A percentile compares a stretch with the other conserved stretches of the same genome.
Evolutionary conservation across 37 sponge, comb jelly and placozoan genomes (phyloP).

Genomic region (Halisarca cf. caerulea): DNA sequence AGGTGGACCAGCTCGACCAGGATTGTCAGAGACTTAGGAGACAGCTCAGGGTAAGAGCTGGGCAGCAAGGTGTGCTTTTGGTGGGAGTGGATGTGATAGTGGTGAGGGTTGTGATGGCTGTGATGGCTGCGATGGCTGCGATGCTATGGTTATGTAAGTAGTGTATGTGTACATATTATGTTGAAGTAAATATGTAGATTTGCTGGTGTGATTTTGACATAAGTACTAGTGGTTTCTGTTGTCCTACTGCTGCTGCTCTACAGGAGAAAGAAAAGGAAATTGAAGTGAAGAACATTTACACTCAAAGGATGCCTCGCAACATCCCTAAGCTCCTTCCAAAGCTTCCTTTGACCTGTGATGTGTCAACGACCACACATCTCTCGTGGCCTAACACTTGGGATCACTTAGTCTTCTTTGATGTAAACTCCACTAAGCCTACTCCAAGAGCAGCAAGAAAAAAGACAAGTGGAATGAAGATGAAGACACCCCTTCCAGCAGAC

Average conservation of each 20-base stretch:
- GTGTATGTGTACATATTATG: neutral
- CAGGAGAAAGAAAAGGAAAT: slow-evolving; percentile 76
- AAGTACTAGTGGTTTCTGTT: neutral
- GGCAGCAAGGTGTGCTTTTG: neutral
- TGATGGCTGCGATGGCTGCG: too few relatives aligned
- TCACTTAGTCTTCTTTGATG: neutral
- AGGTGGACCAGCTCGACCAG: neutral
- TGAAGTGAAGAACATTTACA: slow-evolving; percentile 78
- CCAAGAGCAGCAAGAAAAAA: too few relatives aligned
- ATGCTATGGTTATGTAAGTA: neutral
- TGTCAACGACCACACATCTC: neutral
- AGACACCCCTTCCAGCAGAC: too few relatives aligned
- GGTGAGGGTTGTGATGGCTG: neutral
- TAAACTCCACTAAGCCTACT: too few relatives aligned
- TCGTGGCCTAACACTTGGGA: neutral
- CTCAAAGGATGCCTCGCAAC: slow-evolving; percentile 44
- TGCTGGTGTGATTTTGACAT: neutral
- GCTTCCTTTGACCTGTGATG: neutral
- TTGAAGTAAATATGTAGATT: neutral
- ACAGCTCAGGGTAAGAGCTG: slow-evolving; percentile 42
- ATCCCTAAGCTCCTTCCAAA: slow-evolving; percentile 5
- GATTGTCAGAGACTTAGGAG: neutral
- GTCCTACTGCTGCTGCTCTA: too few relatives aligned
- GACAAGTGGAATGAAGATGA: too few relatives aligned
- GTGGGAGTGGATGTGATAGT: neutral